A percentile compares a stretch with the other conserved stretches of the same genome.
Evolutionary conservation across 2,888 invertebrate genomes (phyloP).

Genomic region (Drosophila villosipedis): DNA sequence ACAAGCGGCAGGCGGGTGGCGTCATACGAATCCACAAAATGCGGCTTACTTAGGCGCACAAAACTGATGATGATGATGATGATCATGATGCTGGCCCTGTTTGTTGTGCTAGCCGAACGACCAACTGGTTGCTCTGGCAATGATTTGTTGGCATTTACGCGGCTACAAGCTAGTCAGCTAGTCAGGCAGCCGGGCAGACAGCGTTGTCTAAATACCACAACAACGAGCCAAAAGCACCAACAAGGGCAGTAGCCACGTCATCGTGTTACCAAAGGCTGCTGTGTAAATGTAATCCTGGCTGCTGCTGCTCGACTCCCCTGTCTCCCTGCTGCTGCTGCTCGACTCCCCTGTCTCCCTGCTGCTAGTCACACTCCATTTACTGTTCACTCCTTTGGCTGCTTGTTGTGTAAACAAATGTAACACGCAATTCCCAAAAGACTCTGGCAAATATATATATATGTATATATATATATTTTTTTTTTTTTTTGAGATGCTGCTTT

Average conservation of each 20-base stretch:
- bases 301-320: conserved; percentile 7
- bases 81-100: conserved; percentile 8
- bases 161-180: conserved; percentile 46
- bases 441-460: conserved; percentile 1
- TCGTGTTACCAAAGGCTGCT: conserved; percentile 73
- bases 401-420: conserved; percentile 62
- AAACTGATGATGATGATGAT: conserved; percentile 51
- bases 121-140: conserved; percentile 68
- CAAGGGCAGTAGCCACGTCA: conserved; percentile 51
- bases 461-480: not conserved
- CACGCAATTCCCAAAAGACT: conserved; percentile 54
- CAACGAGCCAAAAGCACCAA: conserved; percentile 27
- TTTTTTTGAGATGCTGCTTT: not conserved
- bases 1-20: not conserved
- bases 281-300: conserved; percentile 74
- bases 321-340: conserved; percentile 17
- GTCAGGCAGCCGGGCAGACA: conserved; percentile 16
- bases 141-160: conserved; percentile 77
- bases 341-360: conserved; percentile 6
- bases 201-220: conserved; percentile 59
- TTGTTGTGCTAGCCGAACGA: conserved; percentile 8
- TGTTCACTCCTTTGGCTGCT: conserved; percentile 71
- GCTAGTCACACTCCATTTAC: conserved; percentile 76
- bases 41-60: conserved; percentile 79
- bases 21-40: conserved; percentile 78